Percentiles rank a stretch among this genome's conserved stretches.
phyloP scores from a whole-genome alignment of 1,140 invertebrate genomes.

The Bathynomus jamesi region DNA sequence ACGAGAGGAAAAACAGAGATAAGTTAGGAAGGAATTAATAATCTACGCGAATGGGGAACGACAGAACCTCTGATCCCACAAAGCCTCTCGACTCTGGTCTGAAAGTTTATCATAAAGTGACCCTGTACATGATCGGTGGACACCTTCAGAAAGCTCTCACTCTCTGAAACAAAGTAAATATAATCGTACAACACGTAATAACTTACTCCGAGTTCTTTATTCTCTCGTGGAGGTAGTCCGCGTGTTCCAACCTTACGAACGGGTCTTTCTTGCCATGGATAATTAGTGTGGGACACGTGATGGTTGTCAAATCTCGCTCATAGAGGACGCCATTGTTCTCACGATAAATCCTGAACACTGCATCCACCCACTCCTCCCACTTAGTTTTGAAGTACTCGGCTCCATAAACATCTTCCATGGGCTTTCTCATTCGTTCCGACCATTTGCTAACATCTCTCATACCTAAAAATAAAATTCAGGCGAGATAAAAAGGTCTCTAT shows the following conservation, averaged over 20 bases:
- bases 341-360: constrained; percentile 51
- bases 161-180: too few species aligned
- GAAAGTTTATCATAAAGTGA: too few species aligned
- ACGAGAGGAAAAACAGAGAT: too few species aligned
- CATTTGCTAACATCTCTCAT: constrained; percentile 63
- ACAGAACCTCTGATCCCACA: too few species aligned
- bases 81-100: too few species aligned
- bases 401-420: constrained; percentile 66
- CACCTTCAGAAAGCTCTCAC: too few species aligned
- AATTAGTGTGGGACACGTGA: constrained; percentile 44
- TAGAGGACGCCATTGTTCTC: constrained; percentile 62
- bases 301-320: constrained; percentile 51
- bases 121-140: too few species aligned
- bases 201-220: constrained; percentile 41
- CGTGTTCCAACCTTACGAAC: constrained; percentile 42
- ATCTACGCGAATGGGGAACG: too few species aligned
- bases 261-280: constrained; percentile 46
- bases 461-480: constrained; percentile 41
- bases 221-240: constrained; percentile 41
- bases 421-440: constrained; percentile 66
- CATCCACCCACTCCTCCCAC: constrained; percentile 66
- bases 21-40: too few species aligned
- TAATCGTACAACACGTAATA: too few species aligned
- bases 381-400: constrained; percentile 58
- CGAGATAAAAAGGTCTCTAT: too few species aligned